These are phyloP conservation scores for Euglossa dilemma DNA, from an alignment of 1,140 invertebrate genomes.

Conservation along the genomic window DNA sequence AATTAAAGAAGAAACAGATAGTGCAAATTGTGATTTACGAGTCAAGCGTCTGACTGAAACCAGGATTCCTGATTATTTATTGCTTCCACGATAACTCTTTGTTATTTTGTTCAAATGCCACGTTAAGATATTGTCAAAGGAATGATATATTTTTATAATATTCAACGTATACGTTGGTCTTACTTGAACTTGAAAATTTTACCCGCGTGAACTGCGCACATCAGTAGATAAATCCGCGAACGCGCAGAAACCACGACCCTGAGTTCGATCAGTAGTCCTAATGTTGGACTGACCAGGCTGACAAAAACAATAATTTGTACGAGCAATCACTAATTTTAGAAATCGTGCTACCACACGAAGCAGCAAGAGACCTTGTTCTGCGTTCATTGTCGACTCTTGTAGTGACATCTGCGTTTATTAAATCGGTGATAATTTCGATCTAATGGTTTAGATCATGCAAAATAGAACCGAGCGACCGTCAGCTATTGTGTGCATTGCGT, in stretches of 20 bases:
- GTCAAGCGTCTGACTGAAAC: conserved; percentile 72
- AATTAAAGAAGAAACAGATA: conserved; percentile 84
- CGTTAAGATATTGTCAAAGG: not conserved
- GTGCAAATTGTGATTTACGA: conserved; percentile 94
- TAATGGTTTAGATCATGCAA: conserved; percentile 37
- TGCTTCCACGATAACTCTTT: not conserved
- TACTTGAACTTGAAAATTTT: not conserved
- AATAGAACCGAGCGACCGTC: conserved; percentile 56
- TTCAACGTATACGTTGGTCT: not conserved
- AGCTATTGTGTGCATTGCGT: conserved; percentile 71
- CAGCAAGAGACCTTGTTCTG: conserved; percentile 25
- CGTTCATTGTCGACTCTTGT: conserved; percentile 13
- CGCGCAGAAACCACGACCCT: conserved; percentile 22
- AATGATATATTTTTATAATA: not conserved
- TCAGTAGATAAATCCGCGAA: not conserved
- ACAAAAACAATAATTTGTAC: conserved; percentile 47
- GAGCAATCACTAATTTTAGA: conserved; percentile 37
- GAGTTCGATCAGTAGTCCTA: conserved; percentile 42
- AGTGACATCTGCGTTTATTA: not conserved
- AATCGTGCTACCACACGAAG: conserved; percentile 5
- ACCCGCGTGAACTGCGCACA: conserved; percentile 23
- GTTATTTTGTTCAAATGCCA: not conserved
- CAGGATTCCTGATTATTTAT: not conserved
- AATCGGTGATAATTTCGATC: not conserved
- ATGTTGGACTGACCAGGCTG: conserved; percentile 32